These are phyloP conservation scores for Cyaniris semiargus DNA, from an alignment of 2,888 invertebrate genomes.

Conservation along the genomic window DNA sequence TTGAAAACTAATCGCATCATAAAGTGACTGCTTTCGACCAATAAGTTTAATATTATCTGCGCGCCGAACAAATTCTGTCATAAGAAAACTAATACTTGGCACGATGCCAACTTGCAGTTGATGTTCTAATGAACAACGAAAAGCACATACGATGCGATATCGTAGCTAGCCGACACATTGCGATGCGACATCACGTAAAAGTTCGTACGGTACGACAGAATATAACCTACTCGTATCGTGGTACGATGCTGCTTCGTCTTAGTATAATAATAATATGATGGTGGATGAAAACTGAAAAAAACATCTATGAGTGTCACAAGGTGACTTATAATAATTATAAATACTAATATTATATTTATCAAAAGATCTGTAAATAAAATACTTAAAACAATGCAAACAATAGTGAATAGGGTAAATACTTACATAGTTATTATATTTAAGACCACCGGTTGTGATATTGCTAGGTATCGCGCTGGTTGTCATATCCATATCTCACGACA, in stretches of 20 bases:
- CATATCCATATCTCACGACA: too few species aligned
- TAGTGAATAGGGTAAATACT: too few species aligned
- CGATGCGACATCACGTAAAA: neutral
- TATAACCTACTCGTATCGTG: too few species aligned
- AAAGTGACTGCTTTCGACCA: neutral
- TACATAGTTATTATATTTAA: too few species aligned
- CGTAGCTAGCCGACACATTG: neutral
- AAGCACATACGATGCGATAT: neutral
- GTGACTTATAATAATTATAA: neutral
- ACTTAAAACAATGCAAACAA: too few species aligned
- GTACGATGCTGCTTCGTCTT: neutral
- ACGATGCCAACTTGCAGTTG: conserved; percentile 5
- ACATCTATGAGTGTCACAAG: neutral
- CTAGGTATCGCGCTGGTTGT: too few species aligned
- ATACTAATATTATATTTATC: neutral
- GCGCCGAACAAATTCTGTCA: neutral
- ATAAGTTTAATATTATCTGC: conserved; percentile 5
- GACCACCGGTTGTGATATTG: too few species aligned
- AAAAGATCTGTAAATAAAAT: too few species aligned
- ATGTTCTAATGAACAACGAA: conserved; percentile 7
- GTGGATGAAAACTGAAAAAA: neutral
- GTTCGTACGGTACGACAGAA: neutral
- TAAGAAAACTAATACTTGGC: conserved; percentile 7
- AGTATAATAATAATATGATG: neutral
- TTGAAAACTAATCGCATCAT: neutral